Conservation (phyloP, 2,113 vertebrate genomes). For the Dicaeum eximium region DNA sequence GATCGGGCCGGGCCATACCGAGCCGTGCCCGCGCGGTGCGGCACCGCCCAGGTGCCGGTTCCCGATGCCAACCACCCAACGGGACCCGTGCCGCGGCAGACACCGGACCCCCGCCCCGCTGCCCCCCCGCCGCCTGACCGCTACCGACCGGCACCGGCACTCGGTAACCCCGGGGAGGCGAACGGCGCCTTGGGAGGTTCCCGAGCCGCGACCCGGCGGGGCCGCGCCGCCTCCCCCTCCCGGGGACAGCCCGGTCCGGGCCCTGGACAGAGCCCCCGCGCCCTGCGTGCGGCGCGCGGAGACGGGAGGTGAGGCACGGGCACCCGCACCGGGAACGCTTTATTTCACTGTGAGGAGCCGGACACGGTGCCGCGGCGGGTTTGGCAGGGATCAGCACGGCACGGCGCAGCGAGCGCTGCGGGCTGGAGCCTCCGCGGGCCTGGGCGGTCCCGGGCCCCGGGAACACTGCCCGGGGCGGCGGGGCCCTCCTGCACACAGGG, state of each 20-base stretch:
- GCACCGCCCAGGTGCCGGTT: too few species aligned
- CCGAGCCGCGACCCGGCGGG: not conserved
- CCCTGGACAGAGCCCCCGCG: conserved; percentile 3
- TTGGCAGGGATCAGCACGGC: not conserved
- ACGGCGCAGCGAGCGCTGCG: not conserved
- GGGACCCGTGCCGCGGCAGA: too few species aligned
- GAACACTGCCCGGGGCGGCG: not conserved
- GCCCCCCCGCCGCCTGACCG: conserved; percentile 62
- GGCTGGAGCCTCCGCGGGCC: not conserved
- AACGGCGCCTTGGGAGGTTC: conserved; percentile 38
- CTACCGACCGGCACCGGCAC: conserved; percentile 65
- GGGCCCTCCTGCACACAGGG: not conserved
- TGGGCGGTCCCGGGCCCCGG: not conserved
- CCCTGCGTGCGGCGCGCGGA: not conserved
- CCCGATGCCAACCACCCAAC: not conserved
- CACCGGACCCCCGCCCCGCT: conserved; percentile 24
- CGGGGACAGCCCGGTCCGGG: not conserved
- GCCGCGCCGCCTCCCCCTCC: not conserved
- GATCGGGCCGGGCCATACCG: not conserved
- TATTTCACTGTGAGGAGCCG: not conserved
- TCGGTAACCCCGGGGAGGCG: not conserved
- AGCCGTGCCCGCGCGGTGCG: not conserved
- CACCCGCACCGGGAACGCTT: not conserved
- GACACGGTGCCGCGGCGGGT: not conserved
- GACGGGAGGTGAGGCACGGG: conserved; percentile 55